phyloP scores from a whole-genome alignment of 2,113 vertebrate species.

The Lagopus muta region DNA sequence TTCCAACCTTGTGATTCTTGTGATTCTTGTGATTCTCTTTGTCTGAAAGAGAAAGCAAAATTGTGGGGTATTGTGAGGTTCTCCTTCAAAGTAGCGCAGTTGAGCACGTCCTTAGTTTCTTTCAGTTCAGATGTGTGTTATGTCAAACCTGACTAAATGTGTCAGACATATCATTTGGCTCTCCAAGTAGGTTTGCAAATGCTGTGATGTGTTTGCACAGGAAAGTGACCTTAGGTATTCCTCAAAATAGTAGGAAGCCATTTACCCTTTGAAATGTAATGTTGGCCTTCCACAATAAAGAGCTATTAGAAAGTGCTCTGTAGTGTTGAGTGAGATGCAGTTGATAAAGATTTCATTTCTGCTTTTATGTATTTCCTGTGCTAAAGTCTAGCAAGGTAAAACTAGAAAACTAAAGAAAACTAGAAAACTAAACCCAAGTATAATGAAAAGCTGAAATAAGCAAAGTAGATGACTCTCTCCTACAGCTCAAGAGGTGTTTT shows the following conservation, averaged over 20 bases:
- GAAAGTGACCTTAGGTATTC: not conserved
- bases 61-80: not conserved
- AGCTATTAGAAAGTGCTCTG: not conserved
- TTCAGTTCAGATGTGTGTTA: not conserved
- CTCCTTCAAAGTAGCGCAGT: not conserved
- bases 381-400: not conserved
- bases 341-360: not conserved
- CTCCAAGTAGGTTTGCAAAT: not conserved
- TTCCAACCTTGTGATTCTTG: too few species aligned
- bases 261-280: not conserved
- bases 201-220: not conserved
- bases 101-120: not conserved
- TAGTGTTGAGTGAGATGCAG: not conserved
- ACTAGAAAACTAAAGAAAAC: not conserved
- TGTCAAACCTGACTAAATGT: not conserved
- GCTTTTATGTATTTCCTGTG: not conserved
- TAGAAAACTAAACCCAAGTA: not conserved
- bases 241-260: not conserved
- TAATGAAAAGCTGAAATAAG: slow-evolving; percentile 2
- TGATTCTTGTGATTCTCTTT: not conserved
- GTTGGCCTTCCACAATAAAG: not conserved
- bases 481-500: not conserved
- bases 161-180: not conserved
- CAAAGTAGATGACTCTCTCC: not conserved
- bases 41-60: not conserved